These are phyloP conservation scores for Drymonia ruficornis DNA, from an alignment of 2,888 invertebrate species.

Conservation along the genomic window DNA sequence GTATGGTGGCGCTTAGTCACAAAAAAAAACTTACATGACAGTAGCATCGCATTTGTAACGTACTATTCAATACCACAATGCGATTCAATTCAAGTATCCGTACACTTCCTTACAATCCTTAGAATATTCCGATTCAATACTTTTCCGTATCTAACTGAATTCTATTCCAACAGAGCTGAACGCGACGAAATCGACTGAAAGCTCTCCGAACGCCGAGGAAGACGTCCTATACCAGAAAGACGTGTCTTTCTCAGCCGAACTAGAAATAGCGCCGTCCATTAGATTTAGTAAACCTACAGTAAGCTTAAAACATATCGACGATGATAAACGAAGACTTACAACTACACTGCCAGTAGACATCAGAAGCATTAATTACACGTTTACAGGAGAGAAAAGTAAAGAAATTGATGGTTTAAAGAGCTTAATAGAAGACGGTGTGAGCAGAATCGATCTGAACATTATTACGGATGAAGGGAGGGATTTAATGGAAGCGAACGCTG, in stretches of 20 bases:
- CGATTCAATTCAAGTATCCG: background rate
- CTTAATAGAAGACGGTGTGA: constrained; percentile 76
- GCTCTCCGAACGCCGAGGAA: constrained; percentile 82
- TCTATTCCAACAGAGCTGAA: constrained; percentile 87
- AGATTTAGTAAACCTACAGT: constrained; percentile 70
- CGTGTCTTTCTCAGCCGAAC: constrained; percentile 90
- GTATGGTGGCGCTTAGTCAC: no score
- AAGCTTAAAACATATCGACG: constrained; percentile 66
- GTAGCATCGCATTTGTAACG: background rate
- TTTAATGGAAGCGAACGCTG: constrained; percentile 43
- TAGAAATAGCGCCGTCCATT: constrained; percentile 85
- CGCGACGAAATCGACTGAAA: constrained; percentile 86
- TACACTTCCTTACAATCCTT: background rate
- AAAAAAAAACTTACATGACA: no score
- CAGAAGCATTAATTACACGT: constrained; percentile 58
- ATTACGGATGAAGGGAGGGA: constrained; percentile 65
- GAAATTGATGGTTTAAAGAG: constrained; percentile 72
- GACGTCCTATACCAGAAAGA: constrained; percentile 92
- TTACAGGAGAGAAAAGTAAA: constrained; percentile 71
- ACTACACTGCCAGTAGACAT: constrained; percentile 49
- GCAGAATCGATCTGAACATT: constrained; percentile 72
- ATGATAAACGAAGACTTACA: constrained; percentile 50
- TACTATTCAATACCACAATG: background rate
- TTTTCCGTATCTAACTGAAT: background rate
- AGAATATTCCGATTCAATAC: constrained; percentile 1